Base-by-base conservation (phyloP, 2,888 invertebrate genomes). In the Cyrtodaria siliqua region DNA sequence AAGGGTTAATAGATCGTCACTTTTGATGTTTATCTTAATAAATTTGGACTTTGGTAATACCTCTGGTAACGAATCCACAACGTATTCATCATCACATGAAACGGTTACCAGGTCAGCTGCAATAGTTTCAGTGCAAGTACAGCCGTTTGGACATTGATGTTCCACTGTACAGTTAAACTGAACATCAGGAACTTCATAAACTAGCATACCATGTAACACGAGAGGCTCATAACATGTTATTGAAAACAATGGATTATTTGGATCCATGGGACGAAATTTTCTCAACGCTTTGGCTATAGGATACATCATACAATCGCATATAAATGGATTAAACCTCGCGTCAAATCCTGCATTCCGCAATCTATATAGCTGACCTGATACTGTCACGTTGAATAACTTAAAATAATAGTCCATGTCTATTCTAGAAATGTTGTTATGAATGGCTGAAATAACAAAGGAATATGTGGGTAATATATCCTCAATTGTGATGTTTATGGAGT, bases 1-100 rank as follows among this genome's bases (percentile, higher is more conserved):
- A 8, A 79, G n/a, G 12, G 27, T 4, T 14, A 60, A 44, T 3
- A 82, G 69, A 33, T 76, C 69, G 42, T 73, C 75, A 18, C 62
- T 20, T 18, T 76, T 67, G 2, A 56, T 38, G 8, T 14, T 38
- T 14, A 56, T 12, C 4, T 20, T 3, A 29, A 56, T 26, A 2
- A 27, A 4, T 33, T 29, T 20, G 4, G 56, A 16, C 56, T 12
- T 18, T 14, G 56, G 56, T 23, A 56, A 16, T 8, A 14, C 9
- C 12, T 3, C 56, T 14, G 56, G 56, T 18, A 56, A 38, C 6
- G 4, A n/a, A 14, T n/a, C n/a, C 18, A 14, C 33, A 2, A 27
- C 14, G 33, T 56, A 56, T 20, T 29, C 18, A 27, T 26, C 18
- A 20, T 18, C 56, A 56, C 56, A 56, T n/a, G 14, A 12, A 20